A percentile compares a stretch with the other conserved stretches of the same genome.
Evolutionary conservation across 2,797 vertebrate genomes (phyloP).

Genomic region (Argentina silus): DNA sequence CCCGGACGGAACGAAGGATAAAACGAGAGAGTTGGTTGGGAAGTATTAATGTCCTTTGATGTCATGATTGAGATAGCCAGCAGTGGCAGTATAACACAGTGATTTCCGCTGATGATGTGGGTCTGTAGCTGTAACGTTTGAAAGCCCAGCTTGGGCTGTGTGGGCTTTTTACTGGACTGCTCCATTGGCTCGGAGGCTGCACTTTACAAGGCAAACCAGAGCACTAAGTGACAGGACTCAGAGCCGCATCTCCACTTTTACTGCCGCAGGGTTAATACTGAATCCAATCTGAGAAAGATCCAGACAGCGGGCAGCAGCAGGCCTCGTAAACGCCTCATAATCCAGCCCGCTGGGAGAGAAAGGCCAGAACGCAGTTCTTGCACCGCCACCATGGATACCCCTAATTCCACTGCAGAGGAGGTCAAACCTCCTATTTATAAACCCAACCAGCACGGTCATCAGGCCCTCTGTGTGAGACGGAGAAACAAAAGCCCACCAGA

Average conservation of each 20-base stretch:
- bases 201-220: constrained; percentile 53
- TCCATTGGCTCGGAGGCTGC: constrained; percentile 39
- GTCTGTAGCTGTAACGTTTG: constrained; percentile 29
- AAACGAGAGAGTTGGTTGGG: not conserved
- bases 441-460: constrained; percentile 38
- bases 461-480: constrained; percentile 25
- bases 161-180: constrained; percentile 45
- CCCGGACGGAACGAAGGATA: not conserved
- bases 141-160: constrained; percentile 17
- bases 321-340: constrained; percentile 64
- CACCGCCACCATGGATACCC: constrained; percentile 42
- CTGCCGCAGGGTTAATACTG: constrained; percentile 54
- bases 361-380: constrained; percentile 36
- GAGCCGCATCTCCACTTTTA: constrained; percentile 49
- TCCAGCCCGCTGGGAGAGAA: constrained; percentile 49
- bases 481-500: constrained; percentile 36
- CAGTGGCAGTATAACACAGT: constrained; percentile 10
- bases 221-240: constrained; percentile 47
- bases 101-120: constrained; percentile 21
- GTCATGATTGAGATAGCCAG: not conserved
- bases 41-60: not conserved
- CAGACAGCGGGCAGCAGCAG: constrained; percentile 55
- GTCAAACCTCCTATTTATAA: constrained; percentile 51
- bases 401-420: constrained; percentile 51
- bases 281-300: constrained; percentile 45